Evolutionary conservation across 2,797 vertebrate species (phyloP).

Genomic region (Enoplosus armatus): DNA sequence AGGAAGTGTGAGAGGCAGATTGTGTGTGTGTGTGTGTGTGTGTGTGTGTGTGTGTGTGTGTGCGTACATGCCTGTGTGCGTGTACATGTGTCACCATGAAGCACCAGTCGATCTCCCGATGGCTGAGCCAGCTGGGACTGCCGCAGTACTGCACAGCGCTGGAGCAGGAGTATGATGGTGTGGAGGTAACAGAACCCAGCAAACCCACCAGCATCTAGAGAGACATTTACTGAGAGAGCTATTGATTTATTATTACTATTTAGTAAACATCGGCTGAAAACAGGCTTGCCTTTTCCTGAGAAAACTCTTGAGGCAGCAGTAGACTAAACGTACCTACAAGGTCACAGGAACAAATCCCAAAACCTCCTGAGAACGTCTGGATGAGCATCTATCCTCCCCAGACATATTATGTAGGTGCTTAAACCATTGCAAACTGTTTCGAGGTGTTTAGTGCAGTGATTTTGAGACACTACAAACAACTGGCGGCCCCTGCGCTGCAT

Average conservation of each 20-base stretch:
- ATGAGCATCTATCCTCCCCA: background rate
- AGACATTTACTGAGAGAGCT: background rate
- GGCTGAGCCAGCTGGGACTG: constrained; percentile 87
- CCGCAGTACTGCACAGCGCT: constrained; percentile 84
- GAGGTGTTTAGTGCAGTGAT: background rate
- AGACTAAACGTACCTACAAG: background rate
- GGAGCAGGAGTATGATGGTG: constrained; percentile 85
- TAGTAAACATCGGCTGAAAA: background rate
- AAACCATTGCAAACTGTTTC: background rate
- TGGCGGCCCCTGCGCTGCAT: background rate
- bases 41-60: constrained; percentile 10
- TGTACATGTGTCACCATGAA: constrained; percentile 77
- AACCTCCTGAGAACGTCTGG: background rate
- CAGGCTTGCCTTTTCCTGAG: background rate
- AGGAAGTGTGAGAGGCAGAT: background rate
- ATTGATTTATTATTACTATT: background rate
- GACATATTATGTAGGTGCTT: background rate
- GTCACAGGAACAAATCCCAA: background rate
- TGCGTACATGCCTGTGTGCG: constrained; percentile 4
- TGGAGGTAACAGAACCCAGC: constrained; percentile 81
- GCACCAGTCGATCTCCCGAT: constrained; percentile 86
- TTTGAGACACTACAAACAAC: background rate
- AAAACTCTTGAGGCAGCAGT: background rate
- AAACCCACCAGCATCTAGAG: background rate
- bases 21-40: background rate